phyloP scores from a whole-genome alignment of 1,140 invertebrate genomes.

The Drosophila rhopaloa region DNA sequence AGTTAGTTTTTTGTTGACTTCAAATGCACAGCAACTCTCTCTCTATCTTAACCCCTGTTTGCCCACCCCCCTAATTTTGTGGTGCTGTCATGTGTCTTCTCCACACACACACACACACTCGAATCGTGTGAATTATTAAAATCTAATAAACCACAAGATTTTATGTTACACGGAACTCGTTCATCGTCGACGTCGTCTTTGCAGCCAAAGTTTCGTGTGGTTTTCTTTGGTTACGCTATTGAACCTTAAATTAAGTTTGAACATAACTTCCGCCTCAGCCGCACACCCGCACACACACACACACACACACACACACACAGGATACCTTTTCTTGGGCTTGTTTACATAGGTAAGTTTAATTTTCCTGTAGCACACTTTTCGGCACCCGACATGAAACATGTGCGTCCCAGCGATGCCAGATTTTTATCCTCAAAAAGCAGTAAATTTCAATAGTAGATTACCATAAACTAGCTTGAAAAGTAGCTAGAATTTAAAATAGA shows the following conservation, averaged over 20 bases:
- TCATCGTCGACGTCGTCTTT: constrained; percentile 53
- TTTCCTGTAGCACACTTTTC: constrained; percentile 81
- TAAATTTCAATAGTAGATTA: not conserved
- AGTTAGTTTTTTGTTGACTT: constrained; percentile 79
- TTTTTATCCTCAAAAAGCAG: not conserved
- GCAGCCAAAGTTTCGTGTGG: constrained; percentile 77
- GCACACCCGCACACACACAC: constrained; percentile 35
- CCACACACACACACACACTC: constrained; percentile 29
- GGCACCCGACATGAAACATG: constrained; percentile 71
- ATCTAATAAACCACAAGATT: constrained; percentile 85
- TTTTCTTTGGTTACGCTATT: constrained; percentile 84
- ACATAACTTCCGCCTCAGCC: constrained; percentile 70
- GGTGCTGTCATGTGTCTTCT: constrained; percentile 72
- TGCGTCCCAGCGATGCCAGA: constrained; percentile 31
- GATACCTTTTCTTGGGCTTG: constrained; percentile 68
- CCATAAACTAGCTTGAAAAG: not conserved
- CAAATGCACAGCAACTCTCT: constrained; percentile 62
- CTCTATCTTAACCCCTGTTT: constrained; percentile 11
- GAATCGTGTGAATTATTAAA: constrained; percentile 84
- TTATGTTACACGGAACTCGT: constrained; percentile 82
- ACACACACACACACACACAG: constrained; percentile 30
- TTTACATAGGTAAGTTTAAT: constrained; percentile 84
- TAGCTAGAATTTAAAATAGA: no score
- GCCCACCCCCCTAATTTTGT: not conserved
- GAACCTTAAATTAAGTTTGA: constrained; percentile 85